Conservation (phyloP, 2,888 invertebrate genomes). For the Druceiella hillmani region DNA sequence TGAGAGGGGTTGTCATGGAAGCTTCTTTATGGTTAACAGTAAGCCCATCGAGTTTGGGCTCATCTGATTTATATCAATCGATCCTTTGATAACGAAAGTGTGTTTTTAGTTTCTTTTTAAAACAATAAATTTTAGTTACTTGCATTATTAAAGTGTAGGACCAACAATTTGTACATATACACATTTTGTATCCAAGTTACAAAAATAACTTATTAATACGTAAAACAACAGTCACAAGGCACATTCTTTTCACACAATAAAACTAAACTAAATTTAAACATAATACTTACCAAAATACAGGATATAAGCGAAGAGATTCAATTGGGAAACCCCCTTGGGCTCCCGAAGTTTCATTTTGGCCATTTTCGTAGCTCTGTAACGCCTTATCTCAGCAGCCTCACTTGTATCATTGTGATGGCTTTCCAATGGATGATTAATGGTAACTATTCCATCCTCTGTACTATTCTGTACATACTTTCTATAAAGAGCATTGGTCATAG, state of each 20-base stretch:
- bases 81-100: no score
- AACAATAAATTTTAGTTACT: no score
- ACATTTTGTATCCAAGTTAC: no score
- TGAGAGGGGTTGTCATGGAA: neutral
- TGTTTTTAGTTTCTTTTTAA: no score
- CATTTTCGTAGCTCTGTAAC: neutral
- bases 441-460: no score
- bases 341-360: neutral
- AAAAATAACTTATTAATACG: no score
- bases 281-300: neutral
- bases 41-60: neutral
- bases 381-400: neutral
- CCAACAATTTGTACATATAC: no score
- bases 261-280: neutral
- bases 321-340: no score
- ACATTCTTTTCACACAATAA: neutral
- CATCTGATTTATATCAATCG: neutral
- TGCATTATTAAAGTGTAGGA: no score
- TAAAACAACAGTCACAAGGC: no score
- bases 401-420: neutral
- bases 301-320: no score
- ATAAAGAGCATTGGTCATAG: conserved; percentile 44
- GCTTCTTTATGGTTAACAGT: neutral
- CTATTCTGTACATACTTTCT: no score
- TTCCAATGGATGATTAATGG: conserved; percentile 30